Conservation (phyloP, 37 sponge, comb jelly and placozoan species). For the Halichondria panicea region DNA sequence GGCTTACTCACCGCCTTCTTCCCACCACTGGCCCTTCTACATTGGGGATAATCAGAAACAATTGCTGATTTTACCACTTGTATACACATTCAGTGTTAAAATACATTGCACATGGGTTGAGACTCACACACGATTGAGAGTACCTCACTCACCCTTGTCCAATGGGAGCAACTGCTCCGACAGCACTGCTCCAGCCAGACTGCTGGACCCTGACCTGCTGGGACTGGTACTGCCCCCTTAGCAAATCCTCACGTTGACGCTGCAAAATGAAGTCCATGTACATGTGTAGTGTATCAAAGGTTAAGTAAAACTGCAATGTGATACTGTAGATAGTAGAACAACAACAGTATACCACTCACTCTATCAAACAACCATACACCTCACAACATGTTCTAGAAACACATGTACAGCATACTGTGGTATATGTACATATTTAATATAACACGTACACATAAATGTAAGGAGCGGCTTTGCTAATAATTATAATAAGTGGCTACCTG, state of each 20-base stretch:
- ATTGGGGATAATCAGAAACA: background rate
- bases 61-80: no score
- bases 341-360: background rate
- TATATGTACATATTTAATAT: background rate
- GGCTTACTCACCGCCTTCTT: conserved; percentile 9
- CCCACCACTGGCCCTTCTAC: background rate
- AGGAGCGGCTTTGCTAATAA: no score
- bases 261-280: conserved; percentile 1
- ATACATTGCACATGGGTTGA: no score
- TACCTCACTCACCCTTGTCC: no score
- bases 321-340: no score
- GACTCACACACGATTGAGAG: no score
- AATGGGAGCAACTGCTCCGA: no score
- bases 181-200: no score
- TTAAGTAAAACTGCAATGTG: background rate
- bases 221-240: conserved; percentile 9
- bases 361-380: background rate
- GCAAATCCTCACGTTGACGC: conserved; percentile 13
- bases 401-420: no score
- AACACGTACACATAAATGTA: background rate
- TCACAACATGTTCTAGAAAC: background rate
- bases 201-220: conserved; percentile 1
- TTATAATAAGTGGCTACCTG: background rate
- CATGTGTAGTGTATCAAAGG: background rate
- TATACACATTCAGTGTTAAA: no score